A percentile compares a stretch with the other conserved stretches of the same genome.
These are phyloP conservation scores for Glandiceps talaboti DNA, from an alignment of 53 echinoderm and acorn worm species.

Conservation along the genomic window DNA sequence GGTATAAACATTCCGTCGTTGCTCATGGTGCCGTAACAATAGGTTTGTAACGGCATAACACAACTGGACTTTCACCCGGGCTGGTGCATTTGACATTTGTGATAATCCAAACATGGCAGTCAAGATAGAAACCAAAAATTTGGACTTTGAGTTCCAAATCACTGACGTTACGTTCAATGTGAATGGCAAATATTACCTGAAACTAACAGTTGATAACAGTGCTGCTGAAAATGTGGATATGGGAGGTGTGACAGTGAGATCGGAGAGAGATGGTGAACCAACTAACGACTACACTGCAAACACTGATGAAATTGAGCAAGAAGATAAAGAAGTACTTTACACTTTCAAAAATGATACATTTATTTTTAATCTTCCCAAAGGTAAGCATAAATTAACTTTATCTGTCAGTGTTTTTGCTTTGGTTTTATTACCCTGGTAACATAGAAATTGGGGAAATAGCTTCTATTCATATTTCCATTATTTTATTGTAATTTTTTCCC, in stretches of 20 bases:
- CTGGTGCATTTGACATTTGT: neutral
- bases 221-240: neutral
- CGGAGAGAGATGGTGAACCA: neutral
- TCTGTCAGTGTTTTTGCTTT: too few relatives aligned
- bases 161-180: neutral
- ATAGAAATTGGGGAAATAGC: too few relatives aligned
- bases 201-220: neutral
- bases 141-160: neutral
- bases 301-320: constrained; percentile 20
- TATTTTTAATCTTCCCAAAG: constrained; percentile 27
- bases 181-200: neutral
- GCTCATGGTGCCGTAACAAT: neutral
- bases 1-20: neutral
- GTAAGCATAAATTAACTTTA: neutral
- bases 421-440: too few relatives aligned
- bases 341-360: constrained; percentile 14
- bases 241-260: neutral
- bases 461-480: too few relatives aligned
- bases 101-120: neutral
- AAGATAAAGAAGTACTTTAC: constrained; percentile 6
- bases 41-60: too few relatives aligned
- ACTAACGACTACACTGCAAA: neutral
- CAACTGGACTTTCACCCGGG: too few relatives aligned
- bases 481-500: too few relatives aligned
- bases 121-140: neutral